Percentiles rank a stretch among this genome's conserved stretches.
phyloP scores from a whole-genome alignment of 2,888 invertebrate genomes.

The Megaustenia siamemsis region DNA sequence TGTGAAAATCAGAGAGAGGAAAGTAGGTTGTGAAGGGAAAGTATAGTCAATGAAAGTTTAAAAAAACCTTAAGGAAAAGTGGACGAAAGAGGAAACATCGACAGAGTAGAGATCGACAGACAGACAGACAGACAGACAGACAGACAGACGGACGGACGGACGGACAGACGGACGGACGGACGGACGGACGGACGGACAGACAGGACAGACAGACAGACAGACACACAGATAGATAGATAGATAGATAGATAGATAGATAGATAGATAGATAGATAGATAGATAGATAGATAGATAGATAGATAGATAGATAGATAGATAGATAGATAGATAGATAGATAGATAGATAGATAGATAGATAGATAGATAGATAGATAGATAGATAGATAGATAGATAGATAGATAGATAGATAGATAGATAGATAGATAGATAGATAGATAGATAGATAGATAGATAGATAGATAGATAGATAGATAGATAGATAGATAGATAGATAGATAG shows the following conservation, averaged over 20 bases:
- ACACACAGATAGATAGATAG: too few relatives aligned
- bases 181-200: too few relatives aligned
- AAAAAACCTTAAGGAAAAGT: too few relatives aligned
- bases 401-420: neutral
- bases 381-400: neutral
- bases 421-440: constrained; percentile 4
- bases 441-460: constrained; percentile 9
- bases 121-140: too few relatives aligned
- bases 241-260: neutral
- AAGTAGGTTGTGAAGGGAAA: too few relatives aligned
- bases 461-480: neutral
- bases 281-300: neutral
- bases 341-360: neutral
- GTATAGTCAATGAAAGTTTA: too few relatives aligned
- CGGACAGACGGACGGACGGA: too few relatives aligned
- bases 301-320: constrained; percentile 9
- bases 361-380: neutral
- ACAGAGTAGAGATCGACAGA: too few relatives aligned
- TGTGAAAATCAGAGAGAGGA: too few relatives aligned
- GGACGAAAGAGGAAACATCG: neutral
- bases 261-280: neutral
- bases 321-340: neutral
- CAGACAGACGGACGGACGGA: too few relatives aligned
- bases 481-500: neutral
- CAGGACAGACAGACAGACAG: too few relatives aligned